A percentile compares a stretch with the other conserved stretches of the same genome.
Evolutionary conservation across 2,113 vertebrate species (phyloP).

Genomic region (Hippocampus abdominalis): DNA sequence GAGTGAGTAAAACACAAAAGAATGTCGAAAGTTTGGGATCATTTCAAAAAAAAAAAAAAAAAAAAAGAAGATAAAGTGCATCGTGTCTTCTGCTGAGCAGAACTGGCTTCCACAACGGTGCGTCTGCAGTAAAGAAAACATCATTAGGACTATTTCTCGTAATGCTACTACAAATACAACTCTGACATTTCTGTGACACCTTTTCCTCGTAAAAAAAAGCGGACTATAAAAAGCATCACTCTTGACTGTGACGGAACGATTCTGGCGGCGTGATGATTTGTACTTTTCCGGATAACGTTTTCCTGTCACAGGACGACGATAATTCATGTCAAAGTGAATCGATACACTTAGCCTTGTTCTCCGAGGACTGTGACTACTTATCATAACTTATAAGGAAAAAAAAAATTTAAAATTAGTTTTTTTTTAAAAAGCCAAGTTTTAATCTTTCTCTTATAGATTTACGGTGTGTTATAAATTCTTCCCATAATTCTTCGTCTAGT

Average conservation of each 20-base stretch:
- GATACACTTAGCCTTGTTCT: no score
- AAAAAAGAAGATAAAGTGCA: not conserved
- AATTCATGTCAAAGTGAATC: no score
- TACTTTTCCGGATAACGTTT: no score
- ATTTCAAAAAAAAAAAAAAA: not conserved
- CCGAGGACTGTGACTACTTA: not conserved
- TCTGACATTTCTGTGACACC: not conserved
- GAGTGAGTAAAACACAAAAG: not conserved
- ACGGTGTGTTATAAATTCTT: not conserved
- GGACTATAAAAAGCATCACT: not conserved
- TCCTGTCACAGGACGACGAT: no score
- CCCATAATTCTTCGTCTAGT: no score
- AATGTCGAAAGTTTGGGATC: not conserved
- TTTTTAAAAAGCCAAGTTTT: not conserved
- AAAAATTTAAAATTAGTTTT: not conserved
- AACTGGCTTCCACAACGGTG: not conserved
- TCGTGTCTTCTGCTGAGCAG: not conserved
- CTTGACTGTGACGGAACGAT: no score
- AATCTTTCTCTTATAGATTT: not conserved
- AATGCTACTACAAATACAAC: no score
- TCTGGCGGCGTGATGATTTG: no score
- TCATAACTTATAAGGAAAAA: not conserved
- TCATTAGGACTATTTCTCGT: not conserved
- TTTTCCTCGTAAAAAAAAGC: not conserved
- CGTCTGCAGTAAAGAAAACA: not conserved